Conservation (phyloP, 2,888 invertebrate species). For the Pseudanteris insignis region DNA sequence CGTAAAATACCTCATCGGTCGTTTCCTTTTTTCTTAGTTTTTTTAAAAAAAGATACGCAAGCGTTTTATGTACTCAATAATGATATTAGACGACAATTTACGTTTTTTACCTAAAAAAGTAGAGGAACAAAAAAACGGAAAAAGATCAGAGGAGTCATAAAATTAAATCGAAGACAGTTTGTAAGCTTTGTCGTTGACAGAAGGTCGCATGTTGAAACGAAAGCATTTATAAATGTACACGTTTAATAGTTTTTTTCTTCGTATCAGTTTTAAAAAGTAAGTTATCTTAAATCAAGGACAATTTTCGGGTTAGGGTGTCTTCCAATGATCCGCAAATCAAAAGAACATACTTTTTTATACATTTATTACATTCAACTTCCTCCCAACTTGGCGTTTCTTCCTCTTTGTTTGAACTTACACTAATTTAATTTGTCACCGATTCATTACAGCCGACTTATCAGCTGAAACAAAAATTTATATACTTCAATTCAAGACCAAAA, state of each 20-base stretch:
- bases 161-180: conserved; percentile 32
- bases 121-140: conserved; percentile 6
- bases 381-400: too few species aligned
- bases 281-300: conserved; percentile 15
- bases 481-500: too few species aligned
- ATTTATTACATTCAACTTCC: too few species aligned
- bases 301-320: too few species aligned
- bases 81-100: conserved; percentile 5
- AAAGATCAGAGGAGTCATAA: conserved; percentile 31
- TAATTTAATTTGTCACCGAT: too few species aligned
- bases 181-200: conserved; percentile 18
- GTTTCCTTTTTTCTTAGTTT: conserved; percentile 5
- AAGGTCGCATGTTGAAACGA: conserved; percentile 21
- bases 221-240: conserved; percentile 7
- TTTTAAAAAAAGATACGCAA: conserved; percentile 1
- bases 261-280: conserved; percentile 8
- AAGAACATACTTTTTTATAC: too few species aligned
- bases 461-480: too few species aligned
- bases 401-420: too few species aligned
- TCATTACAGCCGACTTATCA: too few species aligned
- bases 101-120: conserved; percentile 19
- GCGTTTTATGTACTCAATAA: conserved; percentile 10
- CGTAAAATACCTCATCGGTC: conserved; percentile 7
- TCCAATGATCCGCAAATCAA: too few species aligned
- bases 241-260: background rate